Percentiles rank a stretch among this genome's conserved stretches.
These are phyloP conservation scores for Phocoena sinus DNA, from an alignment of 2,113 vertebrate species.

Conservation along the genomic window DNA sequence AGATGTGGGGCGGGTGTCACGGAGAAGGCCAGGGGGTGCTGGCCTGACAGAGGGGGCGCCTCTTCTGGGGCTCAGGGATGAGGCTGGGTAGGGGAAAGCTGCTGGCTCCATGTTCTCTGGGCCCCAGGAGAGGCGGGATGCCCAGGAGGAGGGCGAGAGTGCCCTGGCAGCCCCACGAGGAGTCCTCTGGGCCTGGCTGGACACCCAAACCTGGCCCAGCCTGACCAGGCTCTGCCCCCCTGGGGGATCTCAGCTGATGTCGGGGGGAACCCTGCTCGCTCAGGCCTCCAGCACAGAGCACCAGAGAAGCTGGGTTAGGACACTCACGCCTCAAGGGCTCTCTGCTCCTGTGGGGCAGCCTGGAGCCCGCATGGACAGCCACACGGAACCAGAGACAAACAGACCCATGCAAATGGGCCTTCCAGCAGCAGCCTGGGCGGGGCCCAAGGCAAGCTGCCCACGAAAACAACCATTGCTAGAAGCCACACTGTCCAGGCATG, in stretches of 20 bases:
- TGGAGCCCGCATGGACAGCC: rapidly evolving
- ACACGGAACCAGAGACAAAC: neutral
- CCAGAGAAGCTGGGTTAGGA: neutral
- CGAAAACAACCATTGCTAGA: neutral
- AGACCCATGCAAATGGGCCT: too few relatives aligned
- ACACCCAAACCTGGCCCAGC: neutral
- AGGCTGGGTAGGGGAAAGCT: rapidly evolving
- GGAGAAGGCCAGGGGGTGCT: neutral
- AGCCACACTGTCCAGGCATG: neutral
- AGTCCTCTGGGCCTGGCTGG: neutral
- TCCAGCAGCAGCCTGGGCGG: rapidly evolving
- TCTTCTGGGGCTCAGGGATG: neutral
- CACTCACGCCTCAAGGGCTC: rapidly evolving
- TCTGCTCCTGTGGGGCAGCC: neutral
- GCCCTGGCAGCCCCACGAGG: rapidly evolving
- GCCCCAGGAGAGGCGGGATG: neutral
- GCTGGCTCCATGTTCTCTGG: neutral
- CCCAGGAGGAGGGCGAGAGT: neutral
- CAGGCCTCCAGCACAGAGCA: neutral
- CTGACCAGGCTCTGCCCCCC: neutral
- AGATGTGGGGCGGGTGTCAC: rapidly evolving
- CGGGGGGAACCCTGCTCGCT: rapidly evolving
- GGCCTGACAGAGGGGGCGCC: neutral
- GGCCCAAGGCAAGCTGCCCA: neutral
- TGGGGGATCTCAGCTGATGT: neutral